Base-by-base conservation (phyloP, 2,888 invertebrate species). In the Platerodrilus igneus region DNA sequence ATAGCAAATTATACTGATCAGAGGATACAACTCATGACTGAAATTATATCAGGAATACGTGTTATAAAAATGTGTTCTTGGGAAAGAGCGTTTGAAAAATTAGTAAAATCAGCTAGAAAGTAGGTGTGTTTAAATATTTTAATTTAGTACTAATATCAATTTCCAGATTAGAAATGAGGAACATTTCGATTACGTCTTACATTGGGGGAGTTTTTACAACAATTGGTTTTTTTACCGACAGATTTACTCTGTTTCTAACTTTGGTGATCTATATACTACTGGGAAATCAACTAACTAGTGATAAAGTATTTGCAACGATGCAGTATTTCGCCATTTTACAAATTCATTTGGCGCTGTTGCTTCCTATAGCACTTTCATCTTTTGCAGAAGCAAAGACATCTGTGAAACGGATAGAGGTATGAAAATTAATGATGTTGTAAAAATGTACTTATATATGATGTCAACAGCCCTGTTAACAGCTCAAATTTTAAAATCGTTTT, bases 1-100 rank as follows among this genome's bases (percentile, higher is more conserved):
- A 71, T 73, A 36, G 75, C 75, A 1, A 36, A 63, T 3, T 62
- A 63, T 44, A 74, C 84, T 1, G 85, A 86, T 62, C 75, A 78
- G 51, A 64, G 86, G 30, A 78, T 86, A 2, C 73, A 80, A 20
- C 59, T 84, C 3, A 84, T 85, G 83, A 81, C 77, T 55, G 85
- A 86, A 66, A 80, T 86, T 29, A 77, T 85, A 18, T 73, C 76
- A 1, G 84, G 82, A 0, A 84, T 86, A 51, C 75, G 81, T 56
- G 81, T 85, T 2, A 83, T 86, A 50, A 86, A 86, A 63, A 84
- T 86, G 83, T 86, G 84, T 57, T 79, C 83, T 1, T 86, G 85
- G 77, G 86, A 86, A 57, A 77, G 75, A 46, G 80, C 83, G 0
- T 85, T 86, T 56, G 77, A 78, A 27, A 71, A 75, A 19, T 57